These are phyloP conservation scores for Echinometra lucunter DNA, from an alignment of 53 echinoderm and acorn worm species.

Conservation along the genomic window DNA sequence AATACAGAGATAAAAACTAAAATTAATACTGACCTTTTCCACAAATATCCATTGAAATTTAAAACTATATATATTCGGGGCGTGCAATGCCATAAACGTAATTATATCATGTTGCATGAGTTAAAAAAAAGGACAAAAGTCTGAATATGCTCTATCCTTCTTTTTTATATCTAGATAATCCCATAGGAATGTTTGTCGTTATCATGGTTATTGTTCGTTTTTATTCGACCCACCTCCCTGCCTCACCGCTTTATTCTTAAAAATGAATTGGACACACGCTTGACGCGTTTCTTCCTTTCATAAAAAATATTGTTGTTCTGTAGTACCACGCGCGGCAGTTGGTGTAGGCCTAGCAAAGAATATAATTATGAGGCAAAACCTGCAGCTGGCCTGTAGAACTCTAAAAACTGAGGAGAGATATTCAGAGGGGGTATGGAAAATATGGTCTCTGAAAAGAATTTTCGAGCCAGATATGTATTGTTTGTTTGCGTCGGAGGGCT, in stretches of 20 bases:
- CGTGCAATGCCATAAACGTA: too few species aligned
- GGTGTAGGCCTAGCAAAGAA: too few species aligned
- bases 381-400: conserved; percentile 15
- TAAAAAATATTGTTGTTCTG: conserved; percentile 1
- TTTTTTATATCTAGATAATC: neutral
- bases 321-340: neutral
- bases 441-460: conserved; percentile 44
- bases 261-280: conserved; percentile 39
- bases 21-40: too few species aligned
- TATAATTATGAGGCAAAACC: neutral
- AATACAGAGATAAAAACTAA: too few species aligned
- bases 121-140: neutral
- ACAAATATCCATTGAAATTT: too few species aligned
- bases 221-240: neutral
- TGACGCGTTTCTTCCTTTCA: conserved; percentile 20
- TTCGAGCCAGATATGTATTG: conserved; percentile 8
- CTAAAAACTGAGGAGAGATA: neutral
- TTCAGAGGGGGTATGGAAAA: conserved; percentile 45
- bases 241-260: neutral
- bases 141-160: neutral
- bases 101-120: neutral
- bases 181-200: neutral
- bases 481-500: conserved; percentile 22
- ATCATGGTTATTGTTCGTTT: neutral
- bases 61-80: too few species aligned